Base-by-base conservation (phyloP, 2,888 invertebrate species). In the Ephialtes manifestator region DNA sequence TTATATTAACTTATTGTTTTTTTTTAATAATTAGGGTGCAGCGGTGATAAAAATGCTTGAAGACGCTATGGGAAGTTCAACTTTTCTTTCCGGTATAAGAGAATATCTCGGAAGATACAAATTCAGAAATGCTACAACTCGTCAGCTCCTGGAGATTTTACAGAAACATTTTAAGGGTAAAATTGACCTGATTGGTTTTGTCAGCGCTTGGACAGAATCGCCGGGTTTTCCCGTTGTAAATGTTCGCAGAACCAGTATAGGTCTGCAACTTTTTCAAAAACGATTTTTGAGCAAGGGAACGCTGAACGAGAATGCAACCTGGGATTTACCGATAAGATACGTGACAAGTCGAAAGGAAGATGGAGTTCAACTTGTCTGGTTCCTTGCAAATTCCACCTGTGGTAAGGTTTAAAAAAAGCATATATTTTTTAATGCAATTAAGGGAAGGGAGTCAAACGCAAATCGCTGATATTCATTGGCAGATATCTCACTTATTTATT, bases 321-420 rank as follows among this genome's bases (percentile, higher is more conserved):
- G 89, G 89, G 86, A 86, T n/a, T 77, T 89, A 72, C 89, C 89
- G n/a, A 83, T 89, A 28, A 88, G 81, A 70, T 89, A 89, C 63
- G 68, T 84, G 18, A 88, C 89, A 2, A 89, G 84, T 51, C 63
- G 87, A n/a, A 81, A 46, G 4, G 68, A 80, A 13, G 83, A 88
- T 3, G 87, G 83, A 0, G 81, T 81, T 11, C 83, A 84, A 20
- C 78, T 89, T 20, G 89, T 83, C 35, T 89, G 89, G 89, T 89
- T 89, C 55, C 81, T 88, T 18, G 83, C 83, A 13, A 89, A 89
- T 43, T 74, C 74, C 2, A 87, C 89, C 4, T 89, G 89, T 58
- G 89, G 88, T 86, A 85, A 84, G 46, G 2, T 68, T 35, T 0
- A 74, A 65, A 76, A 58, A 5, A 65, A 67, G 55, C 24, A 1